Conservation (phyloP, 2,113 vertebrate species). For the Podarcis cretensis region DNA sequence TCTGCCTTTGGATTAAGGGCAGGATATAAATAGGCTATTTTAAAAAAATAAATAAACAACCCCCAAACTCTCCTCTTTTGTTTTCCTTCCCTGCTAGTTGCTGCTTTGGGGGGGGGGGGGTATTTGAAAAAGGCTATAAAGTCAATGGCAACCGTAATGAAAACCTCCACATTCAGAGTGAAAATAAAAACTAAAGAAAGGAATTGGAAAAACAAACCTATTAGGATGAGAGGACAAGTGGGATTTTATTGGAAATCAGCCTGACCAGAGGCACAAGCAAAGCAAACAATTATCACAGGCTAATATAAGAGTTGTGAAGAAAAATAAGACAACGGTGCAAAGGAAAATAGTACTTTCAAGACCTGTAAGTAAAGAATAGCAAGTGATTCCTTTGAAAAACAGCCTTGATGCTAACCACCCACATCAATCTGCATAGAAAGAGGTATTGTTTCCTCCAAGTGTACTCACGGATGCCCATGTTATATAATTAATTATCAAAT, state of each 20-base stretch:
- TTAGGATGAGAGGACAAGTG: constrained; percentile 33
- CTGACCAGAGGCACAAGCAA: constrained; percentile 46
- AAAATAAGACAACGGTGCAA: not conserved
- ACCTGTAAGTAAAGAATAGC: not conserved
- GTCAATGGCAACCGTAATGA: constrained; percentile 48
- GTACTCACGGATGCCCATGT: constrained; percentile 21
- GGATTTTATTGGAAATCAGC: constrained; percentile 39
- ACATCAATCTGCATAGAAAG: rapidly evolving
- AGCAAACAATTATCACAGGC: constrained; percentile 46
- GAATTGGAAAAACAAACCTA: constrained; percentile 55
- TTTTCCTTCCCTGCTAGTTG: not conserved
- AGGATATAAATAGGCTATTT: too few species aligned
- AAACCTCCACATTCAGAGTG: constrained; percentile 48
- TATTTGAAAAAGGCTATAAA: constrained; percentile 58
- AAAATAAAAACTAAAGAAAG: constrained; percentile 58
- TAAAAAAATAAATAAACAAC: not conserved
- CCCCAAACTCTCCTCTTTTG: not conserved
- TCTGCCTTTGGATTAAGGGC: too few species aligned
- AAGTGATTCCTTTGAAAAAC: constrained; percentile 4
- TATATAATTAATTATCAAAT: constrained; percentile 41
- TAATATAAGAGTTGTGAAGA: constrained; percentile 33
- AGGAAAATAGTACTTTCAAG: not conserved
- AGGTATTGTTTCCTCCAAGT: constrained; percentile 50
- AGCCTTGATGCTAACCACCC: constrained; percentile 33
- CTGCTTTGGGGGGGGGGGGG: constrained; percentile 22